Conservation (phyloP, 2,888 invertebrate species). For the Himalopsyche tibetana region DNA sequence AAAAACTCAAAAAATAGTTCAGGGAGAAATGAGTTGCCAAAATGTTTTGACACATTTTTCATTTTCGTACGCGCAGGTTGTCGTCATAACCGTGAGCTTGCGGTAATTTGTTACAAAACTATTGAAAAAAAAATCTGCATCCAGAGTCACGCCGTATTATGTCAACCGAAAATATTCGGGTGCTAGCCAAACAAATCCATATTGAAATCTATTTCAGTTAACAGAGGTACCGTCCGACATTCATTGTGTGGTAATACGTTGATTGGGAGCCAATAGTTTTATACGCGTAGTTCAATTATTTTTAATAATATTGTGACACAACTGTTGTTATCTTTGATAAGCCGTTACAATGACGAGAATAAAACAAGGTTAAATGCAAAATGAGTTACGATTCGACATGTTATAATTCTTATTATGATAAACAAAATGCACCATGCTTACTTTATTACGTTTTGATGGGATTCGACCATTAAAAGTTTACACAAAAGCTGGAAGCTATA, state of each 20-base stretch:
- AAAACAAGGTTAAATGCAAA: background rate
- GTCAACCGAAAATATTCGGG: constrained; percentile 44
- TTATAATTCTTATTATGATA: too few species aligned
- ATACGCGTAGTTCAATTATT: constrained; percentile 35
- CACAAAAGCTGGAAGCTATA: too few species aligned
- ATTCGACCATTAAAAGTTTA: too few species aligned
- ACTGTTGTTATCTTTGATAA: constrained; percentile 1
- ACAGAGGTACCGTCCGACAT: constrained; percentile 56
- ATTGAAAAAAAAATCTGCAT: constrained; percentile 19
- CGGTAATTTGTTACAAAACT: constrained; percentile 22
- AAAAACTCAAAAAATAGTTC: too few species aligned
- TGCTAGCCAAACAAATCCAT: constrained; percentile 45
- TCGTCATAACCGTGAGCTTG: background rate
- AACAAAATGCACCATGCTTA: too few species aligned
- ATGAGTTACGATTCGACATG: background rate
- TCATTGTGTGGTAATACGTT: constrained; percentile 62
- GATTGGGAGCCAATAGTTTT: constrained; percentile 61
- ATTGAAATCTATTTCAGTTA: constrained; percentile 56
- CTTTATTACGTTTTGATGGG: too few species aligned
- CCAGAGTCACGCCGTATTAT: constrained; percentile 9
- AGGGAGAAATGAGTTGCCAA: background rate
- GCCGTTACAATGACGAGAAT: background rate
- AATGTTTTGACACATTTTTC: constrained; percentile 19
- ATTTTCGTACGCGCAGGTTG: background rate
- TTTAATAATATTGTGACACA: constrained; percentile 38